A percentile compares a stretch with the other conserved stretches of the same genome.
Conservation (phyloP, 2,113 vertebrate species). For the Anguilla japonica region DNA sequence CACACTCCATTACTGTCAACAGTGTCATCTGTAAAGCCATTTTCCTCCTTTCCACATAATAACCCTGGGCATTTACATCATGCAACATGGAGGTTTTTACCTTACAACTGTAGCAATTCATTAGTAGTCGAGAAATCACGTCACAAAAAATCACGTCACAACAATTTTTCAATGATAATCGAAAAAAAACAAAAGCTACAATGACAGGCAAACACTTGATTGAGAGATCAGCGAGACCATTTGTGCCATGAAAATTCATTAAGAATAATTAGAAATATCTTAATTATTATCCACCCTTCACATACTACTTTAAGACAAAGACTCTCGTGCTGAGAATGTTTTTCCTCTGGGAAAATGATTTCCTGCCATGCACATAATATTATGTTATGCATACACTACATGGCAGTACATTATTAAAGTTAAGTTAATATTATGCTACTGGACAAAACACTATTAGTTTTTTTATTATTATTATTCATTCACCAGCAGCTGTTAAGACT, state of each 20-base stretch:
- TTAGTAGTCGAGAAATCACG: background rate
- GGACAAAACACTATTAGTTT: background rate
- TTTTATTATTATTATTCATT: background rate
- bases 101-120: background rate
- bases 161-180: background rate
- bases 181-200: background rate
- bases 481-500: background rate
- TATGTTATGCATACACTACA: constrained; percentile 18
- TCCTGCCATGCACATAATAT: background rate
- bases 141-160: background rate
- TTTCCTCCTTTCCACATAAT: too few relatives aligned
- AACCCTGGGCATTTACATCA: background rate
- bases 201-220: background rate
- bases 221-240: background rate
- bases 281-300: background rate
- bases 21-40: too few relatives aligned
- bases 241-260: background rate
- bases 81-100: background rate
- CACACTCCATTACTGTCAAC: too few relatives aligned
- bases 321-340: background rate
- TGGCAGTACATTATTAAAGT: background rate
- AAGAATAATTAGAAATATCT: background rate
- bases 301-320: background rate
- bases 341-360: background rate
- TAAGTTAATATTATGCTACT: background rate